Conservation (phyloP, 2,797 vertebrate genomes). For the Acanthis flammea region DNA sequence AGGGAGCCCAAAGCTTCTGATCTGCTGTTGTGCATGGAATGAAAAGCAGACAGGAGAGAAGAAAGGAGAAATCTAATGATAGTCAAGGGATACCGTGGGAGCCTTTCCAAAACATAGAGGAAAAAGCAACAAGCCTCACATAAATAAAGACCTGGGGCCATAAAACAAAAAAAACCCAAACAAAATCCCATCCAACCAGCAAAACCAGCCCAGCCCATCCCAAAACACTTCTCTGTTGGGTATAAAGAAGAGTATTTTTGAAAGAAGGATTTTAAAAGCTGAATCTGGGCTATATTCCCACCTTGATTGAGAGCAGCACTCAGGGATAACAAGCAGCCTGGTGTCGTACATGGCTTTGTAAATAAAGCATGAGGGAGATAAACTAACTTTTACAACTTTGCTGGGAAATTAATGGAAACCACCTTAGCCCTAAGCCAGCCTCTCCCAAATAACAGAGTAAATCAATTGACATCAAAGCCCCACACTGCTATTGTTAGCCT, state of each 20-base stretch:
- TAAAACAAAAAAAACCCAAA: neutral
- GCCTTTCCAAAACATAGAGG: neutral
- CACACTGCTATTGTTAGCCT: constrained; percentile 47
- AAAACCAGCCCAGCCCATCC: rapidly evolving
- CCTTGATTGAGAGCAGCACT: neutral
- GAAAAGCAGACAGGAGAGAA: constrained; percentile 2
- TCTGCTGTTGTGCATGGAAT: neutral
- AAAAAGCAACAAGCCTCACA: neutral
- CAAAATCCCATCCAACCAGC: neutral
- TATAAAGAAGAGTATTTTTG: neutral
- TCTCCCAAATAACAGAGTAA: constrained; percentile 32
- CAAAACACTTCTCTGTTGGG: neutral
- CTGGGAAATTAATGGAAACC: constrained; percentile 44
- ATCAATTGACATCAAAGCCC: constrained; percentile 27
- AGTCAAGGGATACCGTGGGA: neutral
- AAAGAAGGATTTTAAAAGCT: neutral
- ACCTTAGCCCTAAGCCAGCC: neutral
- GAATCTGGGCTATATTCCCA: neutral
- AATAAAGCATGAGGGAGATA: constrained; percentile 25
- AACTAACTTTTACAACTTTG: constrained; percentile 28
- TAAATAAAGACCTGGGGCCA: neutral
- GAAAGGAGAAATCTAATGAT: neutral
- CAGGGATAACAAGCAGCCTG: neutral
- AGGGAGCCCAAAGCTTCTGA: neutral
- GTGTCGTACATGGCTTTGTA: neutral